A percentile compares a stretch with the other conserved stretches of the same genome.
phyloP scores from a whole-genome alignment of 2,797 vertebrate species.

The Allobates femoralis region DNA sequence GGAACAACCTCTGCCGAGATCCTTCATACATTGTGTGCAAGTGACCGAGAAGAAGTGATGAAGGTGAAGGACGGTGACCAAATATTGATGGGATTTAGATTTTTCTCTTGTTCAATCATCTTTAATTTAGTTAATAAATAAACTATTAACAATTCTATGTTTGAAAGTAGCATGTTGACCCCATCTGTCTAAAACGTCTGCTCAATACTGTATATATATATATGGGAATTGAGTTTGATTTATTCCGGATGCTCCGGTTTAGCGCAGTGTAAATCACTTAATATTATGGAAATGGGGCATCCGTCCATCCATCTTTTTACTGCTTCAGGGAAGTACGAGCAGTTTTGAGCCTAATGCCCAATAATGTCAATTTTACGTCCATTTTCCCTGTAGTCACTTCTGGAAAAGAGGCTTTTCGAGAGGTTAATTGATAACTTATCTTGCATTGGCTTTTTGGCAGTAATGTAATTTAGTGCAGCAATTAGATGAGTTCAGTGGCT shows the following conservation, averaged over 20 bases:
- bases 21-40: too few species aligned
- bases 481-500: conserved; percentile 28
- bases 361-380: conserved; percentile 15
- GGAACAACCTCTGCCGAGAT: too few species aligned
- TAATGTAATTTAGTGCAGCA: conserved; percentile 46
- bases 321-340: background rate
- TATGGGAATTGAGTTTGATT: background rate
- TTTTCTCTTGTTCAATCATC: too few species aligned
- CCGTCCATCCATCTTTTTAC: background rate
- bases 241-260: background rate
- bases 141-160: too few species aligned
- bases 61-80: too few species aligned
- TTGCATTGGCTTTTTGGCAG: conserved; percentile 13
- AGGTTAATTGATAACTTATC: conserved; percentile 45
- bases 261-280: background rate
- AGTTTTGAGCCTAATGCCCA: background rate
- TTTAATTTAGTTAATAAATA: too few species aligned
- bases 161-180: too few species aligned
- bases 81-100: too few species aligned
- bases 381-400: background rate
- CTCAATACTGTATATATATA: background rate
- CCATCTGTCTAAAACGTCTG: too few species aligned
- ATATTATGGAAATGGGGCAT: background rate
- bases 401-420: conserved; percentile 2
- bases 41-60: too few species aligned